A percentile compares a stretch with the other conserved stretches of the same genome.
phyloP scores from a whole-genome alignment of 2,113 vertebrate genomes.

The Rynchops niger region DNA sequence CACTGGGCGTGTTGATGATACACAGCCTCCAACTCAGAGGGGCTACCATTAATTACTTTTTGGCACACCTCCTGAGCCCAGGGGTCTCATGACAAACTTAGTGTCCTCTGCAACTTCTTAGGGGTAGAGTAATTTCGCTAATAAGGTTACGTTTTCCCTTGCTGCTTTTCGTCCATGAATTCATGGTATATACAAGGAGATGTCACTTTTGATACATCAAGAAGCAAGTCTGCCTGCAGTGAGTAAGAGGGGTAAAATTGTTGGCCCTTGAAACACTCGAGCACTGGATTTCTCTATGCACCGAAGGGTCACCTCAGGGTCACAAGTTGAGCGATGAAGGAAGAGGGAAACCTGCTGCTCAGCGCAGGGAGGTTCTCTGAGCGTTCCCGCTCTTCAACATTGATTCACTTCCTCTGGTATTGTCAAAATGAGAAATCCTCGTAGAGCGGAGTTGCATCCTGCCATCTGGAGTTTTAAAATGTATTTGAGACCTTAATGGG shows the following conservation, averaged over 20 bases:
- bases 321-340: background rate
- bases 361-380: background rate
- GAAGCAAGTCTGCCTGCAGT: background rate
- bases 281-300: background rate
- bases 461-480: background rate
- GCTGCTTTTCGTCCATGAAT: rapidly evolving
- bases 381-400: background rate
- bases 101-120: background rate
- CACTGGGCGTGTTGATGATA: rapidly evolving
- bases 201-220: background rate
- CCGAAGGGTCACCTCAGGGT: background rate
- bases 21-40: background rate
- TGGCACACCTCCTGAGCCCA: background rate
- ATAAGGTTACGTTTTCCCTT: background rate
- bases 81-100: background rate
- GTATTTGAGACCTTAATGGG: background rate
- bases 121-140: background rate
- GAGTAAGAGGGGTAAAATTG: background rate
- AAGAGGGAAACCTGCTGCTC: background rate
- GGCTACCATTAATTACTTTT: background rate
- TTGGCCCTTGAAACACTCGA: background rate
- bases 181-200: background rate
- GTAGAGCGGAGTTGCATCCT: background rate
- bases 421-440: background rate
- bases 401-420: background rate